Evolutionary conservation across 2,888 invertebrate species (phyloP).

Genomic region (Pandemis corylana): DNA sequence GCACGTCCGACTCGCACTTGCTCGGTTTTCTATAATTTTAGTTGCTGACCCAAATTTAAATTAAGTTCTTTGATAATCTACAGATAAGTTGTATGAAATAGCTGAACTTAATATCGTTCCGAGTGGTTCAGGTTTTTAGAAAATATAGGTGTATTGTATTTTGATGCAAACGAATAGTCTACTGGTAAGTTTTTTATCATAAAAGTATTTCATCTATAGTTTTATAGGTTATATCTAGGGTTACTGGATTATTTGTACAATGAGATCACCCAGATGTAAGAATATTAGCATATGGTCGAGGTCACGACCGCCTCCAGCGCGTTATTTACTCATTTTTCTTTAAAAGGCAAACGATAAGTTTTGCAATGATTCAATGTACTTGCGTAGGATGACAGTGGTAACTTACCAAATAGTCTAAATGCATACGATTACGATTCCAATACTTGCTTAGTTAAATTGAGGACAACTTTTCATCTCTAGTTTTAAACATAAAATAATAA

Average conservation of each 20-base stretch:
- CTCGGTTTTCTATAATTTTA: too few species aligned
- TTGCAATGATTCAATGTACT: conserved; percentile 20
- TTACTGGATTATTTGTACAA: conserved; percentile 21
- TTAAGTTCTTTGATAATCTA: too few species aligned
- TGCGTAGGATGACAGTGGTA: conserved; percentile 32
- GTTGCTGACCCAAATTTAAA: too few species aligned
- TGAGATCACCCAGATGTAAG: conserved; percentile 26
- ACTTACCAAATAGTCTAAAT: conserved; percentile 38
- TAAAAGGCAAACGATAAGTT: conserved; percentile 33
- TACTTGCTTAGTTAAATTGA: not conserved
- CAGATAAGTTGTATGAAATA: too few species aligned
- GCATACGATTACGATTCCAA: conserved; percentile 8
- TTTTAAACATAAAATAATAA: conserved; percentile 14
- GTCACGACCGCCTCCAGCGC: conserved; percentile 21
- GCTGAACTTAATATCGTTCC: too few species aligned
- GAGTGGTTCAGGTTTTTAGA: too few species aligned
- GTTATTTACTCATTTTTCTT: conserved; percentile 23
- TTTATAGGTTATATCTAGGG: conserved; percentile 27
- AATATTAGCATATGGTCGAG: conserved; percentile 29
- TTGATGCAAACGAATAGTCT: too few species aligned
- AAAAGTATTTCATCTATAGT: not conserved
- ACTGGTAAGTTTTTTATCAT: not conserved
- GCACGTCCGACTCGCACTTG: too few species aligned
- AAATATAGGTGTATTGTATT: too few species aligned
- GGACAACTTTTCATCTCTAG: not conserved